Evolutionary conservation across 2,113 vertebrate species (phyloP), one percentile per base, ranked within the genome.

Genomic region (Grantiella picta): DNA sequence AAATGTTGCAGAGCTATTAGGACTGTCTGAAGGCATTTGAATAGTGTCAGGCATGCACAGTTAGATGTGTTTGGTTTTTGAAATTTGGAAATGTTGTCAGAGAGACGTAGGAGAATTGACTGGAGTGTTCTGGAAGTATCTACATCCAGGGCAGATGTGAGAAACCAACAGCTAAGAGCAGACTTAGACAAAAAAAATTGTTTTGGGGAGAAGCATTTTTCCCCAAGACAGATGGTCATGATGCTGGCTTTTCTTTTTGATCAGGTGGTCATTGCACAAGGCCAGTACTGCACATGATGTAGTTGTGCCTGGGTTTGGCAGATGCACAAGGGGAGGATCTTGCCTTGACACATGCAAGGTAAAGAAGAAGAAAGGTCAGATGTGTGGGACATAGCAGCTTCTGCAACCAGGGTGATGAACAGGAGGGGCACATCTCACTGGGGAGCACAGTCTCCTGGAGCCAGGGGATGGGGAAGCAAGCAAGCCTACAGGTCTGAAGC

Each of bases 271-370:
- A 12, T 1, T 12, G 12, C 75, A 59, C 18, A 14, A 36, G 33
- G 50, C n/a, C 56, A 54, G 69, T 4, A 33, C 12, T 7, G 44
- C 22, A 79, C 14, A 2, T 35, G 33, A 8, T 1, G 24, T 11
- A 23, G 29, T 1, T 86, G 60, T 70, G 54, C 36, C 60, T 45
- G 17, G 28, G 11, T 38, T 50, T 64, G 80, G 31, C 49, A 86
- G 44, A 18, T 10, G 23, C 50, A 54, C 20, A 60, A 82, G 57
- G 5, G 19, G 7, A 73, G 17, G 20, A 69, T 25, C 40, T 73
- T 42, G 18, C 53, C 47, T 44, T 40, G 25, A 25, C 61, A 36
- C 28, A 3, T 1, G 5, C 0, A 0, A 68, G 21, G 11, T 36
- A 19, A 80, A 31, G 24, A 57, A n/a, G 24, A 42, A 53, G 19